Conservation (phyloP, 2,113 vertebrate genomes). For the Gallinago media region DNA sequence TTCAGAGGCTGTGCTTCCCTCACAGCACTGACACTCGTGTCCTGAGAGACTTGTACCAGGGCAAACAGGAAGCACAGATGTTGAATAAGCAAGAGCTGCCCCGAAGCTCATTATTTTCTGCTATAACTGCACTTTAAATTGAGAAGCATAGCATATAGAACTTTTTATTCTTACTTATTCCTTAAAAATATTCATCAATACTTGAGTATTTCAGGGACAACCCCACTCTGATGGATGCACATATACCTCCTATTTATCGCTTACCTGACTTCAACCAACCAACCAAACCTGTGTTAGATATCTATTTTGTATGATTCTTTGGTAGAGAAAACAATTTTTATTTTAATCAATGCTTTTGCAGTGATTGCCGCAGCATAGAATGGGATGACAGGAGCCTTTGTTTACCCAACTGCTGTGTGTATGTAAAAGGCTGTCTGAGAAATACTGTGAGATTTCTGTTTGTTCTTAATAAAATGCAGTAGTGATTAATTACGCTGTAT, state of each 20-base stretch:
- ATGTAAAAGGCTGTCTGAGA: conserved; percentile 34
- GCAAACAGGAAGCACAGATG: neutral
- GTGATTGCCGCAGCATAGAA: neutral
- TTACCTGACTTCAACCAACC: neutral
- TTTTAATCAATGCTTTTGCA: conserved; percentile 9
- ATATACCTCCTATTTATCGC: conserved; percentile 47
- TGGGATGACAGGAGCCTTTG: conserved; percentile 24
- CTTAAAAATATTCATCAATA: conserved; percentile 13
- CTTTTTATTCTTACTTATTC: neutral
- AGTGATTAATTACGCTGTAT: neutral
- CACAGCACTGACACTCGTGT: neutral
- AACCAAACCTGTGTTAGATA: neutral
- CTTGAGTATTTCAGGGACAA: conserved; percentile 40
- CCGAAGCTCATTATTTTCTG: conserved; percentile 7
- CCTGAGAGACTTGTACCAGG: neutral
- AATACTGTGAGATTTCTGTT: neutral
- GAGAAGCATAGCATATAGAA: neutral
- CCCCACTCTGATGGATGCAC: neutral
- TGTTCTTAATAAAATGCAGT: conserved; percentile 47
- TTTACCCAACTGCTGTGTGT: conserved; percentile 35
- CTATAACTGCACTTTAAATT: conserved; percentile 45
- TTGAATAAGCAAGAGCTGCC: neutral
- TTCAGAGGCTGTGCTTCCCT: neutral
- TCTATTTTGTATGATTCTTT: conserved; percentile 4
- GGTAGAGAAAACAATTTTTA: neutral